phyloP scores from a whole-genome alignment of 2,888 invertebrate genomes.

The Fragum whitleyi region DNA sequence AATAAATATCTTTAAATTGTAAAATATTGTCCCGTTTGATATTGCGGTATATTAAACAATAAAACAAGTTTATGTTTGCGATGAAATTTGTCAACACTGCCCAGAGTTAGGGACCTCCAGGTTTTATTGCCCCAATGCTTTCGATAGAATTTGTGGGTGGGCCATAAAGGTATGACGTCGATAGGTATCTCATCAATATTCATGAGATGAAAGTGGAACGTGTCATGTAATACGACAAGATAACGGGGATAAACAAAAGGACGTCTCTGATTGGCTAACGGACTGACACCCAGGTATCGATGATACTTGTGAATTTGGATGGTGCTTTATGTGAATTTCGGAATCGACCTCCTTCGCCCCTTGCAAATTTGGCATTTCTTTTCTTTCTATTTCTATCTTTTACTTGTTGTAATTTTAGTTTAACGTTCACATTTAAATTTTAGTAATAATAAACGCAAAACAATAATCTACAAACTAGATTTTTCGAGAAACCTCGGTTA shows the following conservation, averaged over 20 bases:
- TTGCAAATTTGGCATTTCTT: no score
- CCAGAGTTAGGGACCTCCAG: conserved; percentile 30
- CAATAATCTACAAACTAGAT: no score
- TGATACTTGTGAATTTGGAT: conserved; percentile 3
- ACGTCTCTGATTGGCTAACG: conserved; percentile 18
- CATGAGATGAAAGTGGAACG: conserved; percentile 27
- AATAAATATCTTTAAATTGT: conserved; percentile 25
- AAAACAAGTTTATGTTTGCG: conserved; percentile 62
- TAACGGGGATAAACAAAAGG: conserved; percentile 20
- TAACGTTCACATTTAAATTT: no score
- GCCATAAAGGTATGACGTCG: conserved; percentile 31
- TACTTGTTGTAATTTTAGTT: no score
- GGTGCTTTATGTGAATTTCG: conserved; percentile 13
- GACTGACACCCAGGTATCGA: conserved; percentile 3
- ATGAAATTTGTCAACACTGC: conserved; percentile 60
- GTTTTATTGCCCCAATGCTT: conserved; percentile 53
- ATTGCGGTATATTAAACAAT: conserved; percentile 51
- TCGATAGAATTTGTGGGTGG: conserved; percentile 40
- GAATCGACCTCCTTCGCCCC: background rate
- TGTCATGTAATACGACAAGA: conserved; percentile 14
- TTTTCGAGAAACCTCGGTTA: no score
- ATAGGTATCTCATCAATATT: conserved; percentile 53
- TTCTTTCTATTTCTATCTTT: no score
- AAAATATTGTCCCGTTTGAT: conserved; percentile 24
- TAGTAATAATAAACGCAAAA: no score